Conservation (phyloP, 2,888 invertebrate genomes). For the Halictus ligatus region DNA sequence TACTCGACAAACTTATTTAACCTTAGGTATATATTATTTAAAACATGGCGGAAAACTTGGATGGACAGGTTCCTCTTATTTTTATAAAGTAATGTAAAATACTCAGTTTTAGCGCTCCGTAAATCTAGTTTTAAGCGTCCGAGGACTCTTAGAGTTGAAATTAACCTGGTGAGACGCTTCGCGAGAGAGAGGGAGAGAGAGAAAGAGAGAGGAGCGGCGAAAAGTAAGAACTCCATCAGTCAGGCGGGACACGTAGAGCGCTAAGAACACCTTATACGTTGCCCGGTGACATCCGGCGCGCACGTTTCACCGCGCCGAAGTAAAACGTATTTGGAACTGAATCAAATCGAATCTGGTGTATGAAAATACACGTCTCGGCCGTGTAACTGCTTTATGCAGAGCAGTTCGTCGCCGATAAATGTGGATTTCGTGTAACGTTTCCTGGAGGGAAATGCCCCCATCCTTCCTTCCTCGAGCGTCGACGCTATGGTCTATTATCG, state of each 20-base stretch:
- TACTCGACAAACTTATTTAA: no score
- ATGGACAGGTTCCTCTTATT: no score
- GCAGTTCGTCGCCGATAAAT: conserved; percentile 47
- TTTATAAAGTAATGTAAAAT: no score
- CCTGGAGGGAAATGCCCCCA: conserved; percentile 10
- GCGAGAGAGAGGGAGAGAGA: no score
- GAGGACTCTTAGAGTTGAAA: background rate
- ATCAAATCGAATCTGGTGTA: conserved; percentile 13
- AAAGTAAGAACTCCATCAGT: conserved; percentile 5
- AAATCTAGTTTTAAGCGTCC: no score
- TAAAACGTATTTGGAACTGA: conserved; percentile 27
- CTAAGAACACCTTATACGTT: conserved; percentile 1
- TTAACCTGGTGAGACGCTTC: background rate
- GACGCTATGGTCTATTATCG: conserved; percentile 50
- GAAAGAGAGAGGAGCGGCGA: no score
- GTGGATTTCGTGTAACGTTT: conserved; percentile 42
- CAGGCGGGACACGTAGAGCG: background rate
- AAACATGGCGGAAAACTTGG: no score
- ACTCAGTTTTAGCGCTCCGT: no score
- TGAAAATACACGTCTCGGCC: conserved; percentile 21
- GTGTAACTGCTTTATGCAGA: conserved; percentile 35
- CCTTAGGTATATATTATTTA: no score
- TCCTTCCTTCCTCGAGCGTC: background rate
- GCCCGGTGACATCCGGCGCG: background rate
- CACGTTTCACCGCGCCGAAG: background rate